Base-by-base conservation (phyloP, 2,888 invertebrate genomes). In the Trissonchulus latispiculum region DNA sequence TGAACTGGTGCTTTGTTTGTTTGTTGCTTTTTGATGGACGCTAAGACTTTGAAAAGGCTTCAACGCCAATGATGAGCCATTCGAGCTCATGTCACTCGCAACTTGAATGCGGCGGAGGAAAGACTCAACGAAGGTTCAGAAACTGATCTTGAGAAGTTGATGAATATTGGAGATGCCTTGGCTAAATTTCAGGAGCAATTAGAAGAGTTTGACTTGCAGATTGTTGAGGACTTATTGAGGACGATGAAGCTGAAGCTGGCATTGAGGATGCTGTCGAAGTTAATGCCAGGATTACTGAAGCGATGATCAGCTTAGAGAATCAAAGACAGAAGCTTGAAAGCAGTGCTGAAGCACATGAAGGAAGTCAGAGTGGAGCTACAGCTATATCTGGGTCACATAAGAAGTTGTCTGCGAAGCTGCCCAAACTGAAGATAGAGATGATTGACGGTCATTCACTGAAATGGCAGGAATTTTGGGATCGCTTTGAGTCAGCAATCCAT, bases 401-500 rank as follows among this genome's bases (percentile, higher is more conserved):
- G 8, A 23, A 8, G 8, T 8, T 48, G 8, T 8, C 8, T 15
- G 48, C 48, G 48, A 48, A 48, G 23, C 23, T 48, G 48, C 48
- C 48, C 23, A 48, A 48, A 23, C 23, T 48, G 48, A 48, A 8
- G 8, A 48, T 48, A 15, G 48, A 8, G 23, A 48, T 15, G 48
- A 15, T 48, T 48, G 48, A 48, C 23, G 48, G 48, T 23, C 48
- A 48, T 15, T 8, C 48, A 23, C 48, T 48, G 48, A 48, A 48
- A 48, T 48, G 48, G 48, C 48, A 23, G 8, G 48, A 48, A 23
- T 48, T 48, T 68, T 68, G 69, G 69, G 69, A 68, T 36, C 18
- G 3, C 3, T 68, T 32, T 68, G 69, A 32, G 8, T 31, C 69
- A 35, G 36, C 28, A 32, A 23, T 23, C 33, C 33, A 68, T 33